phyloP scores from a whole-genome alignment of 2,888 invertebrate species.

The Dione juno region DNA sequence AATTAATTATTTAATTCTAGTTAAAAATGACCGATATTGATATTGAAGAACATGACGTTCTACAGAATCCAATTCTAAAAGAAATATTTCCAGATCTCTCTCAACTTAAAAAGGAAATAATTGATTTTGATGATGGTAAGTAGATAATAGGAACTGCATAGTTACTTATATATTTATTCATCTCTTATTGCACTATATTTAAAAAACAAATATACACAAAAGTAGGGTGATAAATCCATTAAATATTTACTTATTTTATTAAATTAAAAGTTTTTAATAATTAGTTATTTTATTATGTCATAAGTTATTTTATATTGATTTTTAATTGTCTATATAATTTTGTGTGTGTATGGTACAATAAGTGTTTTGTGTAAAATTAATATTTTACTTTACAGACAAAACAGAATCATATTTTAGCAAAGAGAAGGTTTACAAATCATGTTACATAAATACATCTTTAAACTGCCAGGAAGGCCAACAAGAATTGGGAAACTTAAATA shows the following conservation, averaged over 20 bases:
- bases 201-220: no score
- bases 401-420: not conserved
- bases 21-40: slow-evolving; percentile 60
- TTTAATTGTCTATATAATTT: not conserved
- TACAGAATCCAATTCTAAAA: slow-evolving; percentile 63
- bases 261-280: no score
- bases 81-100: slow-evolving; percentile 66
- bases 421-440: not conserved
- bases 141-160: not conserved
- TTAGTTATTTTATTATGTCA: no score
- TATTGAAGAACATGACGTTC: slow-evolving; percentile 70
- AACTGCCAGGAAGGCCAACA: not conserved
- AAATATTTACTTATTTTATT: no score
- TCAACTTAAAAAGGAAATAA: slow-evolving; percentile 58
- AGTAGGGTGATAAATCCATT: no score
- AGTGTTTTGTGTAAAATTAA: not conserved
- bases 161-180: no score
- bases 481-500: slow-evolving; percentile 22
- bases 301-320: not conserved
- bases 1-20: slow-evolving; percentile 29
- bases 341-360: not conserved
- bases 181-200: no score
- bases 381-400: not conserved
- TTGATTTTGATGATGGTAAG: slow-evolving; percentile 56
- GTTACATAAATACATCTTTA: not conserved